Evolutionary conservation across 2,113 vertebrate genomes (phyloP).

Genomic region (Thymallus thymallus): DNA sequence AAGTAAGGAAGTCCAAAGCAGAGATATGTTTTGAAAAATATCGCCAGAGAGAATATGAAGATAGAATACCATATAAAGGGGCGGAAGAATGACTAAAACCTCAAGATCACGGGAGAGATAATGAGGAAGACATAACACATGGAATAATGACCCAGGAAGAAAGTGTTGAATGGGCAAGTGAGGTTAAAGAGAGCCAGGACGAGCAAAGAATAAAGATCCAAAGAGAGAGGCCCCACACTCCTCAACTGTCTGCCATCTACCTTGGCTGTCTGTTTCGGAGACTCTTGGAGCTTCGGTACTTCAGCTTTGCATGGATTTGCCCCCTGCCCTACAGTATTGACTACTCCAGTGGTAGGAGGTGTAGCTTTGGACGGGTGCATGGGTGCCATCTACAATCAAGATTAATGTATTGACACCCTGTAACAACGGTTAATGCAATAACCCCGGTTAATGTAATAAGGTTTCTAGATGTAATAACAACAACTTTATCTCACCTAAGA

Average conservation of each 20-base stretch:
- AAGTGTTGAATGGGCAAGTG: neutral
- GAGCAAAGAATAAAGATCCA: neutral
- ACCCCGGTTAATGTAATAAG: too few species aligned
- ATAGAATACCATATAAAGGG: neutral
- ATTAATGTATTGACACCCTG: neutral
- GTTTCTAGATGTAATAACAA: too few species aligned
- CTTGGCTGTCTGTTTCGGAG: conserved; percentile 50
- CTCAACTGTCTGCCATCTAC: conserved; percentile 39
- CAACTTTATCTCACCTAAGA: too few species aligned
- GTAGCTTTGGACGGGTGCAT: conserved; percentile 45
- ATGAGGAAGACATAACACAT: neutral
- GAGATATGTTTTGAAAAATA: neutral
- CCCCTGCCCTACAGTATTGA: neutral
- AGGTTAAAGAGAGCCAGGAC: neutral
- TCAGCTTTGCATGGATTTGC: conserved; percentile 10
- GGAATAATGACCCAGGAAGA: neutral
- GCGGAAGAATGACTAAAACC: neutral
- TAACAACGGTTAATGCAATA: neutral
- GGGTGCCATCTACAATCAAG: conserved; percentile 54
- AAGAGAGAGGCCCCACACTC: neutral
- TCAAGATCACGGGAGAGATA: neutral
- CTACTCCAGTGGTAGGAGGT: conserved; percentile 21
- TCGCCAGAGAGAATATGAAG: neutral
- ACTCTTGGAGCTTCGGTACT: conserved; percentile 43
- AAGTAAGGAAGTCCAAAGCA: neutral